Evolutionary conservation across 1,140 invertebrate species (phyloP), one percentile per base, ranked within the genome.

Genomic region (Drosophila orosa): DNA sequence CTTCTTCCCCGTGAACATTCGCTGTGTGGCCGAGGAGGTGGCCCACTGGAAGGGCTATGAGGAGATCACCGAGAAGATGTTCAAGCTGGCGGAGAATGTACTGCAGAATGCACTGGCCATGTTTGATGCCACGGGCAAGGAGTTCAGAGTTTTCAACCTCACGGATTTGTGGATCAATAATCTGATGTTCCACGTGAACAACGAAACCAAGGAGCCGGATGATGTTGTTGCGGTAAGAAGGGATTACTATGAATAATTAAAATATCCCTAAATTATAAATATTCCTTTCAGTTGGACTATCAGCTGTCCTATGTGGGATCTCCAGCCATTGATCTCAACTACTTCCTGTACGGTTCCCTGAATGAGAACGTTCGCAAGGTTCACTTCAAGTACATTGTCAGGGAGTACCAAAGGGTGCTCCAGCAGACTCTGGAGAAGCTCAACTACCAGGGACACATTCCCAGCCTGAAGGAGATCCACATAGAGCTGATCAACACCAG

Each of bases 151-250:
- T 5, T 92, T 95, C 13, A 94, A 93, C 77, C 93, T 95, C 52
- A 95, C 95, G 6, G 95, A 95, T 74, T 92, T 93, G 19, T 95
- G 95, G 95, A 91, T 94, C 2, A 95, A 95, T 78, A 95, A 95
- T 76, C 93, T 95, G 78, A 83, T 95, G 75, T 95, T 95, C 78
- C 93, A 93, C 27, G 94, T 95, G 55, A 91, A 94, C 65, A 92
- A 94, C 58, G 80, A 93, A 15, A 76, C 92, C 9, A 92, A 92
- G 10, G 93, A 94, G 72, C 92, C 93, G 0, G 90, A 93, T 45
- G 92, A 93, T 63, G 93, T 94, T 3, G 92, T 94, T 69, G 93
- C 94, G 48, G 94, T 94, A 89, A 93, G 93, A 92, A 5, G 10
- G 1, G 3, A 7, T n/a, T 22, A 13, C 5, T 9, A 3, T 12